These are phyloP conservation scores for Hoplostethus atlanticus DNA, from an alignment of 2,797 vertebrate genomes.

Conservation along the genomic window DNA sequence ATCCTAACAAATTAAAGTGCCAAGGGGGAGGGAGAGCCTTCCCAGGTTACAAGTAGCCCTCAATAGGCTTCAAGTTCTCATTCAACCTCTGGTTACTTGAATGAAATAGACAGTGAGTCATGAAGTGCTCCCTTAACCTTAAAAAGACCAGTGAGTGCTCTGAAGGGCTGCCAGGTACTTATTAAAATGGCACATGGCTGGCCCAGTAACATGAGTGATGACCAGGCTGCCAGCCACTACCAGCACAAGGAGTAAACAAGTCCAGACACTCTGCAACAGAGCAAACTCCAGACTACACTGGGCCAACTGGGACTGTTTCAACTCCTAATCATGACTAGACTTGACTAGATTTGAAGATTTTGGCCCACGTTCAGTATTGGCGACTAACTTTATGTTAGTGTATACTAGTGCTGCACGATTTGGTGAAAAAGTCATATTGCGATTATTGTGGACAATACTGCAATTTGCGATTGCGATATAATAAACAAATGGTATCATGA, in stretches of 20 bases:
- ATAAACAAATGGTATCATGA: too few relatives aligned
- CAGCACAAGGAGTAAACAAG: constrained; percentile 31
- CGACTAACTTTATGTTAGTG: too few relatives aligned
- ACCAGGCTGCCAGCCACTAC: not conserved
- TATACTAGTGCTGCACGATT: too few relatives aligned
- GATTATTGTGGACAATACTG: too few relatives aligned
- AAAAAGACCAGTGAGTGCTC: not conserved
- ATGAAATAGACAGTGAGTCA: constrained; percentile 1
- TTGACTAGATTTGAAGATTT: too few relatives aligned
- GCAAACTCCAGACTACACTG: not conserved
- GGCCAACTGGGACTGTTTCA: not conserved
- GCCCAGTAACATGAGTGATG: constrained; percentile 21
- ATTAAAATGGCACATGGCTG: constrained; percentile 12
- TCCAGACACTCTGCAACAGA: not conserved
- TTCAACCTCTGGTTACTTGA: not conserved
- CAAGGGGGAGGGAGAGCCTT: not conserved
- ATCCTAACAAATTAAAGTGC: too few relatives aligned
- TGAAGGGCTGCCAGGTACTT: constrained; percentile 1
- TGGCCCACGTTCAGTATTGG: too few relatives aligned
- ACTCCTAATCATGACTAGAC: too few relatives aligned
- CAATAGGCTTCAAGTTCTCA: not conserved
- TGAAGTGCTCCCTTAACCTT: not conserved
- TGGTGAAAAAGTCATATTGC: too few relatives aligned
- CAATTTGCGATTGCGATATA: too few relatives aligned
- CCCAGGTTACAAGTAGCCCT: too few relatives aligned